Percentiles rank a stretch among this genome's conserved stretches.
These are phyloP conservation scores for Oreochromis aureus DNA, from an alignment of 2,113 vertebrate species.

Conservation along the genomic window DNA sequence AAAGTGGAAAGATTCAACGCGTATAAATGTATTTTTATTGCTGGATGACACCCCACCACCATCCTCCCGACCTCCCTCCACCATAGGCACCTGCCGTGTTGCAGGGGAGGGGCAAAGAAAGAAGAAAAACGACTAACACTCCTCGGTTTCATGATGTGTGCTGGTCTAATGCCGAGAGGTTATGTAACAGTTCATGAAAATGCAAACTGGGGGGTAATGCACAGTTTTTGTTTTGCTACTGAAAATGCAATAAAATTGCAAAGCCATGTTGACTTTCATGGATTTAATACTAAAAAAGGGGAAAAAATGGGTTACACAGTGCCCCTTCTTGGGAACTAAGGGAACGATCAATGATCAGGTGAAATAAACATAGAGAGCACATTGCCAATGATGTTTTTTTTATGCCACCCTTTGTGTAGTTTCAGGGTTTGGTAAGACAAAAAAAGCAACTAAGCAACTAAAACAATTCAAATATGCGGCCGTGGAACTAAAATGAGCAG, in stretches of 20 bases:
- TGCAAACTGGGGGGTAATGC: neutral
- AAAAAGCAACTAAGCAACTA: neutral
- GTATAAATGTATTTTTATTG: neutral
- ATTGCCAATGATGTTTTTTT: neutral
- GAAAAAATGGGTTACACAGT: fast-evolving
- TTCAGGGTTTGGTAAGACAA: neutral
- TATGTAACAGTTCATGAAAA: constrained; percentile 24
- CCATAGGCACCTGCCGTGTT: neutral
- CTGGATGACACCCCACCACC: neutral
- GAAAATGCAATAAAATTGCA: neutral
- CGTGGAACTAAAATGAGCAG: neutral
- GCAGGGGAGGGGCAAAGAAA: neutral
- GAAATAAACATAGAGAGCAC: neutral
- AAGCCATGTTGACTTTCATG: neutral
- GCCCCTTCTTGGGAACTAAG: neutral
- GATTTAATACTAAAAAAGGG: neutral
- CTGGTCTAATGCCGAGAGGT: neutral
- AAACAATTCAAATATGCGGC: neutral
- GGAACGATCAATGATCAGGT: neutral
- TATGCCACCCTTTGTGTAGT: neutral
- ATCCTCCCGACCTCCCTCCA: neutral
- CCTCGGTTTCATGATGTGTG: neutral
- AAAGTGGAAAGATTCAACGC: neutral
- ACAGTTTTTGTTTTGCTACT: neutral
- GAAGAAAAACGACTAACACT: neutral